Evolutionary conservation across 2,113 vertebrate genomes (phyloP), one percentile per base, ranked within the genome.

Genomic region (Gymnogyps californianus): DNA sequence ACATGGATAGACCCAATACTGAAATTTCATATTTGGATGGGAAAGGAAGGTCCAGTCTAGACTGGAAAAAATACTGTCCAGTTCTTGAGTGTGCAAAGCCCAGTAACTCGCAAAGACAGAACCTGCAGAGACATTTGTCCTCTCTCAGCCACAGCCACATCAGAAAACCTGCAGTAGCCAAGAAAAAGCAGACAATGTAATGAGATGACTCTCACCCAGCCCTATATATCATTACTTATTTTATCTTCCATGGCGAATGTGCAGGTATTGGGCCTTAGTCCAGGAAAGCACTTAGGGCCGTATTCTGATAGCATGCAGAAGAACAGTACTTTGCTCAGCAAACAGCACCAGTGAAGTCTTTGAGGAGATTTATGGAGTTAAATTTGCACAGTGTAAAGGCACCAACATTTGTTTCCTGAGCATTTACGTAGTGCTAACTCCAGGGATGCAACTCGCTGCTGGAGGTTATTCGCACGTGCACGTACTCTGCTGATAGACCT

Each of bases 251-350:
- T 94, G 84, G 67, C n/a, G 5, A 93, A 95, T 40, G 66, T 83
- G 59, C 84, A 96, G 82, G 87, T 96, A 96, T 90, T 91, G 92
- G 95, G 96, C 94, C 28, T 62, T 71, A n/a, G 85, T 90, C 96
- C 96, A 97, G 71, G 75, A 95, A 95, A 96, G 87, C 96, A 97
- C 94, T 96, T 97, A 97, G 85, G 55, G 38, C 71, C 16, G 3
- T 93, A 86, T 93, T 91, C 87, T 92, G 91, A 86, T 57, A 81
- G 62, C 82, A 29, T 49, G 42, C 87, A 83, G 71, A 58, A 76
- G 75, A 83, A 20, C 51, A 83, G 81, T 58, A 49, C 91, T 95
- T 87, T 46, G 58, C 77, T 83, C 87, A 80, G 75, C 72, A 83
- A 91, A 77, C 51, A 93, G 82, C 82, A 76, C 38, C 38, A 44